A percentile compares a stretch with the other conserved stretches of the same genome.
phyloP scores from a whole-genome alignment of 1,140 invertebrate species.

The Macrotrachela quadricornifera region DNA sequence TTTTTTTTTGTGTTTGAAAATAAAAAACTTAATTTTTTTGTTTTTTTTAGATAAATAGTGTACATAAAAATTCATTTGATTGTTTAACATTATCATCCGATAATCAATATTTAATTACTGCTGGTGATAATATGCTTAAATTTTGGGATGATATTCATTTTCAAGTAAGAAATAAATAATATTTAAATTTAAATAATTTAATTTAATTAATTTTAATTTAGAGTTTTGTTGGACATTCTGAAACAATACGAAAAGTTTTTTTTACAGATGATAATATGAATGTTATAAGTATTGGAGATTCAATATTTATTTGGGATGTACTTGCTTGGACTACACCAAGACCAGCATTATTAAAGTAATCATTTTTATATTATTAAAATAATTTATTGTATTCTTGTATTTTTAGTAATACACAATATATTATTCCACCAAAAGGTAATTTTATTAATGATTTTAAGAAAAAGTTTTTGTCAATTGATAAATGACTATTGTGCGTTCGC shows the following conservation, averaged over 20 bases:
- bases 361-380: no score
- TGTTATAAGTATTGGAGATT: constrained; percentile 23
- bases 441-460: no score
- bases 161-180: background rate
- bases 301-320: constrained; percentile 28
- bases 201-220: constrained; percentile 8
- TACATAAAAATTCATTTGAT: constrained; percentile 23
- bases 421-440: background rate
- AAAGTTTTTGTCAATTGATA: no score
- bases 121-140: constrained; percentile 26
- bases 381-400: background rate
- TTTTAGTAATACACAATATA: background rate
- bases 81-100: constrained; percentile 17
- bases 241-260: constrained; percentile 19
- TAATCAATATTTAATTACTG: constrained; percentile 22
- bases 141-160: constrained; percentile 19
- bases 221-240: constrained; percentile 29
- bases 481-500: no score
- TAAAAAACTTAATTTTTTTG: no score
- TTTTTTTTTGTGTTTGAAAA: no score
- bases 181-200: background rate
- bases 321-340: constrained; percentile 11
- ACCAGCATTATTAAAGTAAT: no score
- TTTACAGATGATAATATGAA: constrained; percentile 20
- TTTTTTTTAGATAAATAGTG: constrained; percentile 21